Base-by-base conservation (phyloP, 1,140 invertebrate species). In the Chironomus tepperi region DNA sequence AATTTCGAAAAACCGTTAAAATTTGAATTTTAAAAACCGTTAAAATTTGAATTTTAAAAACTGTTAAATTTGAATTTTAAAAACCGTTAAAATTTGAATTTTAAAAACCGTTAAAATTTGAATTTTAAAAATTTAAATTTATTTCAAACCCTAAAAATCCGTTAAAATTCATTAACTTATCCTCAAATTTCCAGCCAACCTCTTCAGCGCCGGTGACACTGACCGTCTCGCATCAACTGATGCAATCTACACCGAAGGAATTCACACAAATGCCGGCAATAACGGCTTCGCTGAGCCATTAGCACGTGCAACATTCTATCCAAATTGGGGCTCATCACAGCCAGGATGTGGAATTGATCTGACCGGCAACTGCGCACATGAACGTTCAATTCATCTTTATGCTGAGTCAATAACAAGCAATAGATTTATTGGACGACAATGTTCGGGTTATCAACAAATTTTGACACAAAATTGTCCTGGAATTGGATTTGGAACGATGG, bases 241-340 rank as follows among this genome's bases (percentile, higher is more conserved):
- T 77, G 86, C 81, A 1, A 18, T 77, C 0, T 84, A 84, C 75
- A 85, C 87, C 0, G 83, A 87, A 75, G 80, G 84, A 1, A 86
- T 88, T 42, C 87, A 88, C 76, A 85, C 86, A 0, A 83, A 85
- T 75, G 83, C 77, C 57, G 79, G 79, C 67, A 9, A 18, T 7
- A 65, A 76, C n/a, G 65, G 65, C 6, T 18, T 42, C 7, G 73
- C 10, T 2, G 12, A 34, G 75, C 81, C 82, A 15, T 76, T 84
- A 1, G 85, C 86, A 43, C 80, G 83, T 74, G 80, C 81, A 19
- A 85, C 85, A 65, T 87, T 87, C 78, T 87, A 84, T 75, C 84
- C 85, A 12, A 86, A 87, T 74, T 81, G 83, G 12, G 86, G 86
- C 7, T 76, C 76, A 7, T 42, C 15, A 2, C 88, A 89, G 76